phyloP scores from a whole-genome alignment of 1,140 invertebrate species.

The Dinoponera quadriceps region DNA sequence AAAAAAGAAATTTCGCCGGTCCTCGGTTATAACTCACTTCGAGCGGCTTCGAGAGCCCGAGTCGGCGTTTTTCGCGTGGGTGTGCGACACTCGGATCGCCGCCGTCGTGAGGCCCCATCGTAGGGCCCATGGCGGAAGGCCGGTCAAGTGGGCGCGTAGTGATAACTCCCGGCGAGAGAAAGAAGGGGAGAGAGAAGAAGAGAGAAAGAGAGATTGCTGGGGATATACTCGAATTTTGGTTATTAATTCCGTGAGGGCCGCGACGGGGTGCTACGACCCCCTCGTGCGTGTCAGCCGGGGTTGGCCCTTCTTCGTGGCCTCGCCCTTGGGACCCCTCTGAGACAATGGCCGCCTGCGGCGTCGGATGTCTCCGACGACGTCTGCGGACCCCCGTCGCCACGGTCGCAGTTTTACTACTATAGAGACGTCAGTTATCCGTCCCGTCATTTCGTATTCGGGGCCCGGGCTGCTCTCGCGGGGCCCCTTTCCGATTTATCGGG shows the following conservation, averaged over 20 bases:
- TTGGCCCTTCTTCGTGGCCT: constrained; percentile 66
- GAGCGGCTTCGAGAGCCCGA: constrained; percentile 41
- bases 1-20: constrained; percentile 57
- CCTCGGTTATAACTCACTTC: constrained; percentile 65
- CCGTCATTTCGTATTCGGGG: constrained; percentile 78
- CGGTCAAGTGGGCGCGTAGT: constrained; percentile 31
- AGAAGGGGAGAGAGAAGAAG: too few species aligned
- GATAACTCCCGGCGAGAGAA: constrained; percentile 53
- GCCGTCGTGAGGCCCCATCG: neutral
- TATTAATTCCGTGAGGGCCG: constrained; percentile 81
- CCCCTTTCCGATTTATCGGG: constrained; percentile 14
- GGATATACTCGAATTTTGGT: constrained; percentile 78
- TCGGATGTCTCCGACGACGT: constrained; percentile 84
- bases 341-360: constrained; percentile 84
- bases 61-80: constrained; percentile 58
- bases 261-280: constrained; percentile 78
- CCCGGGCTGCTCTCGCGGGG: constrained; percentile 5
- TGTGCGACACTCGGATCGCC: constrained; percentile 57
- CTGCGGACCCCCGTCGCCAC: constrained; percentile 83
- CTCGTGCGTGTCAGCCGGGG: constrained; percentile 78
- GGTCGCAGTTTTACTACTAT: constrained; percentile 81
- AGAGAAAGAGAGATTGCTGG: too few species aligned
- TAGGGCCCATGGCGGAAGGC: neutral
- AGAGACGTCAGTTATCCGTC: constrained; percentile 85
- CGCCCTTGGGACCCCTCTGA: constrained; percentile 78